These are phyloP conservation scores for Chaetorhynchus papuensis DNA, from an alignment of 2,113 vertebrate genomes.

Conservation along the genomic window DNA sequence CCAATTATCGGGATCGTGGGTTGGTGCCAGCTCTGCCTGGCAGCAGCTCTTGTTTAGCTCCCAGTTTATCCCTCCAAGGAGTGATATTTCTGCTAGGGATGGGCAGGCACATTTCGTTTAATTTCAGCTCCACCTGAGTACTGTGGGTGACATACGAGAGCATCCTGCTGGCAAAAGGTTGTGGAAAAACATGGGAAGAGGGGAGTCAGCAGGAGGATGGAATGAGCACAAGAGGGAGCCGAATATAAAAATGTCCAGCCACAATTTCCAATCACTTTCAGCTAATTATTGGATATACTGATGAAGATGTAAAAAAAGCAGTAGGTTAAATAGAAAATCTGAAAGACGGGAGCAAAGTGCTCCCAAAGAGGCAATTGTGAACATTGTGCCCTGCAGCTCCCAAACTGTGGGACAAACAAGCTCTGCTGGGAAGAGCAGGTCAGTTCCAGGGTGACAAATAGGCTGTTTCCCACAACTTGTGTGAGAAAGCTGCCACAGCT, in stretches of 20 bases:
- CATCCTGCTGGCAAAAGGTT: not conserved
- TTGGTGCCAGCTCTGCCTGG: not conserved
- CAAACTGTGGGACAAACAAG: not conserved
- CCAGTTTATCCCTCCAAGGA: not conserved
- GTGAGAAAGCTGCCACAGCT: not conserved
- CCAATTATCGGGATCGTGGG: not conserved
- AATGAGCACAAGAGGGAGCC: not conserved
- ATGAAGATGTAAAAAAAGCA: not conserved
- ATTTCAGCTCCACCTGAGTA: not conserved
- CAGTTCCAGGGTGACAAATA: not conserved
- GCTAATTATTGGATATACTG: not conserved
- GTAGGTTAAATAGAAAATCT: not conserved
- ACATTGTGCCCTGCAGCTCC: not conserved
- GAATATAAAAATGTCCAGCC: not conserved
- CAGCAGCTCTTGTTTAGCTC: not conserved
- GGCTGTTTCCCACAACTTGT: not conserved
- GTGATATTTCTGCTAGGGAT: not conserved
- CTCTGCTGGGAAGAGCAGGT: not conserved
- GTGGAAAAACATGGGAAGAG: not conserved
- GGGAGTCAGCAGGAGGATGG: not conserved
- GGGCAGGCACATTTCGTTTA: not conserved
- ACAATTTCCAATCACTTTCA: not conserved
- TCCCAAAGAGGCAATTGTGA: not conserved
- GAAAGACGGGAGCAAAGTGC: not conserved
- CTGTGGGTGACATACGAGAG: not conserved